Evolutionary conservation across 2,797 vertebrate species (phyloP).

Genomic region (Microctenopoma lineatum): DNA sequence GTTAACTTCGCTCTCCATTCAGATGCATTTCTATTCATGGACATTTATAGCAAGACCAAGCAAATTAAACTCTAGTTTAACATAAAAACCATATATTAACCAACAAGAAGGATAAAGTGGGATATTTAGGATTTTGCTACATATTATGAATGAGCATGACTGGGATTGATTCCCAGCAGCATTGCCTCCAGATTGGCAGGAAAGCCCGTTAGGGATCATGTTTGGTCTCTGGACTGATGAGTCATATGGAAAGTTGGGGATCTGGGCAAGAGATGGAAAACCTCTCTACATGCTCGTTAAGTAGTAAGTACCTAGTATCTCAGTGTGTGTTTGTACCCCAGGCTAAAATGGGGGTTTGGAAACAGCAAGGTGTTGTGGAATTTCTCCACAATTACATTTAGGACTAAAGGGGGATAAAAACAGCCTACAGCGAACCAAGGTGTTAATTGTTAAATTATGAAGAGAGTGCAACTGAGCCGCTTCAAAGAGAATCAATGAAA

Average conservation of each 20-base stretch:
- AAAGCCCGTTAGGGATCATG: slow-evolving; percentile 18
- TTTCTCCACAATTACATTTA: not conserved
- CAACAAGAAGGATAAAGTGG: not conserved
- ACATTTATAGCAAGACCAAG: slow-evolving; percentile 21
- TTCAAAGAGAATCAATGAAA: slow-evolving; percentile 17
- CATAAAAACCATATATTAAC: slow-evolving; percentile 18
- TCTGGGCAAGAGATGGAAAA: slow-evolving; percentile 5
- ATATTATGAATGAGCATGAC: slow-evolving; percentile 5
- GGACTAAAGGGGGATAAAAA: slow-evolving; percentile 1
- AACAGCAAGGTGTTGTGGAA: not conserved
- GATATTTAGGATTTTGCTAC: slow-evolving; percentile 20
- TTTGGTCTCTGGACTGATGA: slow-evolving; percentile 32
- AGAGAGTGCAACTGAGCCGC: slow-evolving; percentile 11
- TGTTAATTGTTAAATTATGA: slow-evolving; percentile 7
- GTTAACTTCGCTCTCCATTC: slow-evolving; percentile 34
- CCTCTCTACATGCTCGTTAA: not conserved
- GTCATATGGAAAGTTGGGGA: slow-evolving; percentile 1
- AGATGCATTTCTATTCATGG: slow-evolving; percentile 15
- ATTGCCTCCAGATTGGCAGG: slow-evolving; percentile 12
- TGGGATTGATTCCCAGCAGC: slow-evolving; percentile 5
- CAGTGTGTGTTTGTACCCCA: not conserved
- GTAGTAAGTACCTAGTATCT: not conserved
- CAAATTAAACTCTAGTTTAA: slow-evolving; percentile 21
- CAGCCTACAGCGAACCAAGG: slow-evolving; percentile 4
- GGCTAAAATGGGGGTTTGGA: not conserved